Evolutionary conservation across 2,797 vertebrate genomes (phyloP), one percentile per base, ranked within the genome.

Genomic region (Myripristis jacobus): DNA sequence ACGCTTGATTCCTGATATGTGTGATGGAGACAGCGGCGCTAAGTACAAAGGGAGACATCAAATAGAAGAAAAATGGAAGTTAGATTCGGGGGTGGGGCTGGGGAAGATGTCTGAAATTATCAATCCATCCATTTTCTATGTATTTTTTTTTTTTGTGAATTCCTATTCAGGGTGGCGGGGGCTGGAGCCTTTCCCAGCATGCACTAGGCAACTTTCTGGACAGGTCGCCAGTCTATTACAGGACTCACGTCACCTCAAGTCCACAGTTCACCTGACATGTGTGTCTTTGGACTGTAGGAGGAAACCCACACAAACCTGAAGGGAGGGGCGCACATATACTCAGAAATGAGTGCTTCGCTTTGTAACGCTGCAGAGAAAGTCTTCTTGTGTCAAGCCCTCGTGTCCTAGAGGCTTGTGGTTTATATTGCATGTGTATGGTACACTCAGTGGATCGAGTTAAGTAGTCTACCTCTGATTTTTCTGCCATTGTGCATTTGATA

Each of bases 11-110:
- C 50, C 55, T 73, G 67, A 67, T 70, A 50, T 0, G 57, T 75
- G 73, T 55, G 58, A 86, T 74, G 53, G 70, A 83, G 76, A 84
- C 54, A 61, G 63, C 24, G 61, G 69, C 67, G 66, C 19, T 3
- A 61, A 70, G 68, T 21, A 57, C 57, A 73, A 75, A 75, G 25
- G 27, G 50, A 76, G 61, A 29, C n/a, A 2, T n/a, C 18, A 31
- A 41, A 57, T 2, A 3, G 13, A 57, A 47, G 18, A 3, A 38
- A 21, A 74, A 54, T 38, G 46, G n/a, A 53, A 66, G 66, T 69
- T 24, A 66, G 50, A 65, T 38, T 38, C 22, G 13, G 25, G 10
- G 43, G 47, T n/a, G 21, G 73, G 73, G 65, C 0, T 59, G 53
- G 50, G 73, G 68, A 67, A 34, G 12, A 48, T 38, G 47, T 44